These are phyloP conservation scores for Loripinus fragilis DNA, from an alignment of 2,888 invertebrate genomes.

Conservation along the genomic window DNA sequence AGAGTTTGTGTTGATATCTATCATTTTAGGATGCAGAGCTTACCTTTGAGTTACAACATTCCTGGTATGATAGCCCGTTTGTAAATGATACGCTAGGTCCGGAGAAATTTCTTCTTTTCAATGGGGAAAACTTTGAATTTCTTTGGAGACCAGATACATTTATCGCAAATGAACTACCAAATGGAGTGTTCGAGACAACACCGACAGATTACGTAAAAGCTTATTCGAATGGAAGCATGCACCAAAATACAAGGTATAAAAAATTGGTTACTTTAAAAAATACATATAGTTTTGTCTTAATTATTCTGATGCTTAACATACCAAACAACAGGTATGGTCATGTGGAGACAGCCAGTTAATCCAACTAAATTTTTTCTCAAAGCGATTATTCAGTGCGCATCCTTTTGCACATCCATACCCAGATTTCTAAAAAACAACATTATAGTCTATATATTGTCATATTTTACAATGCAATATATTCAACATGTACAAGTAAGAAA, in stretches of 20 bases:
- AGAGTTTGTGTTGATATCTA: background rate
- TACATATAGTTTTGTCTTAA: no score
- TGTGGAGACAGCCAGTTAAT: no score
- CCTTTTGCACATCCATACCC: no score
- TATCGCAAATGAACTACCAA: slow-evolving; percentile 1
- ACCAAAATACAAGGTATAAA: background rate
- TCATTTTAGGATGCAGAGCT: background rate
- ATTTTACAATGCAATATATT: no score
- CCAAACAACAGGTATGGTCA: no score
- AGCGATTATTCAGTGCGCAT: no score
- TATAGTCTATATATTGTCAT: no score
- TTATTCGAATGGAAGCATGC: background rate
- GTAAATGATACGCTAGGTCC: background rate
- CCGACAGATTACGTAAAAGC: background rate
- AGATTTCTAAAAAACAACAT: no score
- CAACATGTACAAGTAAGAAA: no score
- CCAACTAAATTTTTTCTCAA: no score
- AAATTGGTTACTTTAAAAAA: no score
- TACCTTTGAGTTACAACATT: background rate
- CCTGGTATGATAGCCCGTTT: background rate
- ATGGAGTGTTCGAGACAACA: slow-evolving; percentile 1
- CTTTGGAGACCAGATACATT: background rate
- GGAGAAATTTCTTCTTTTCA: background rate
- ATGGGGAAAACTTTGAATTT: background rate
- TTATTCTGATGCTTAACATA: no score